These are phyloP conservation scores for Enteromius fasciolatus DNA, from an alignment of 2,797 vertebrate genomes.

Conservation along the genomic window DNA sequence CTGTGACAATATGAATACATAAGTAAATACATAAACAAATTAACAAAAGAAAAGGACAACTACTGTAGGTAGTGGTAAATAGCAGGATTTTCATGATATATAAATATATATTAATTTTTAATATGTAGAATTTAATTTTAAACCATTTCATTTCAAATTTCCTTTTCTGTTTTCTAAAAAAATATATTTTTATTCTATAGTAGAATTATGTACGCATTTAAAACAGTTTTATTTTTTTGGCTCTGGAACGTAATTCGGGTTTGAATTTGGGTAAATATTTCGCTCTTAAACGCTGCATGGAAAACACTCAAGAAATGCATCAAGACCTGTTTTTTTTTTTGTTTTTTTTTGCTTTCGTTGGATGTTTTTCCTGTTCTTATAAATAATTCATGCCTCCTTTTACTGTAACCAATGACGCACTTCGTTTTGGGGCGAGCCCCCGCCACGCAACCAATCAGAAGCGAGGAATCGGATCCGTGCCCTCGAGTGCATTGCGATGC, in stretches of 20 bases:
- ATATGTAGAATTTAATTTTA: not conserved
- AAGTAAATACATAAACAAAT: not conserved
- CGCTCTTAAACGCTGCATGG: not conserved
- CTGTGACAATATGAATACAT: not conserved
- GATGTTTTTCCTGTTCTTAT: constrained; percentile 53
- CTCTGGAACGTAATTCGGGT: not conserved
- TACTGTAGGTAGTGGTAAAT: too few species aligned
- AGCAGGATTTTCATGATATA: not conserved
- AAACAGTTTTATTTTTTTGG: not conserved
- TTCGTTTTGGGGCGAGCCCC: constrained; percentile 79
- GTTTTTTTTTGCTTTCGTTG: constrained; percentile 35
- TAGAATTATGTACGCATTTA: not conserved
- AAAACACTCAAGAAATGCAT: not conserved
- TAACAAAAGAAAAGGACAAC: not conserved
- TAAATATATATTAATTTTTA: not conserved
- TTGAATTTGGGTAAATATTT: not conserved
- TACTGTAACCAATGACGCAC: constrained; percentile 69
- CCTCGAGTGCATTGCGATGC: constrained; percentile 73
- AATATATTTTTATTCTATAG: not conserved
- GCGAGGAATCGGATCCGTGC: constrained; percentile 69
- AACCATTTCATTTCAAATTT: not conserved
- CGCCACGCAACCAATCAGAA: constrained; percentile 70
- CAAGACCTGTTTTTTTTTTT: not conserved
- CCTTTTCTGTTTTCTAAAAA: not conserved
- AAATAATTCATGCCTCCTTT: constrained; percentile 65